These are phyloP conservation scores for Seira ritae DNA, from an alignment of 2,888 invertebrate genomes.

Conservation along the genomic window DNA sequence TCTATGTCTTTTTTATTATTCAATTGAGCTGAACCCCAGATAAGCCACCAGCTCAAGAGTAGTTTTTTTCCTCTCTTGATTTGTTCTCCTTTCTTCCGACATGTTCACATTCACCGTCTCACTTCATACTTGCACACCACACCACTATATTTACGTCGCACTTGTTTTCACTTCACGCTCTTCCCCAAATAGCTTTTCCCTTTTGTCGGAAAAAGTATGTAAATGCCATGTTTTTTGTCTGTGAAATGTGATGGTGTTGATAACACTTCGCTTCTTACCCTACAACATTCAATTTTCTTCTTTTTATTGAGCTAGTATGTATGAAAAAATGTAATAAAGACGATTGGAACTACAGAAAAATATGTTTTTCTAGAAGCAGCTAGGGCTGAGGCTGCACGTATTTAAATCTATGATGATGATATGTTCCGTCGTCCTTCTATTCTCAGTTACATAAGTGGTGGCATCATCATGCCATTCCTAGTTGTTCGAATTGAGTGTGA, in stretches of 20 bases:
- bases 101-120: not conserved
- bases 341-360: not conserved
- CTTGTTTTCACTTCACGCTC: not conserved
- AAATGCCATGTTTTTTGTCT: not conserved
- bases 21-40: slow-evolving; percentile 41
- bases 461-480: not conserved
- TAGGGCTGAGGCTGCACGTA: not conserved
- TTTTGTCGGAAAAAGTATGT: not conserved
- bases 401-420: no score
- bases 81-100: slow-evolving; percentile 35
- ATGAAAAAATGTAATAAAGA: not conserved
- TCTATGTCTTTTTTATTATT: slow-evolving; percentile 50
- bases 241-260: no score
- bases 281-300: not conserved
- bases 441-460: not conserved
- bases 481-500: slow-evolving; percentile 23
- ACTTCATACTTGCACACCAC: not conserved
- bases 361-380: not conserved
- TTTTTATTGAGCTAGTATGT: not conserved
- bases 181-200: not conserved
- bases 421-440: no score
- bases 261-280: not conserved
- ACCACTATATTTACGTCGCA: not conserved
- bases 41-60: slow-evolving; percentile 56
- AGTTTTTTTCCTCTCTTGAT: slow-evolving; percentile 56